A percentile compares a stretch with the other conserved stretches of the same genome.
Evolutionary conservation across 1,140 invertebrate genomes (phyloP).

Genomic region (Drosophila burlai): DNA sequence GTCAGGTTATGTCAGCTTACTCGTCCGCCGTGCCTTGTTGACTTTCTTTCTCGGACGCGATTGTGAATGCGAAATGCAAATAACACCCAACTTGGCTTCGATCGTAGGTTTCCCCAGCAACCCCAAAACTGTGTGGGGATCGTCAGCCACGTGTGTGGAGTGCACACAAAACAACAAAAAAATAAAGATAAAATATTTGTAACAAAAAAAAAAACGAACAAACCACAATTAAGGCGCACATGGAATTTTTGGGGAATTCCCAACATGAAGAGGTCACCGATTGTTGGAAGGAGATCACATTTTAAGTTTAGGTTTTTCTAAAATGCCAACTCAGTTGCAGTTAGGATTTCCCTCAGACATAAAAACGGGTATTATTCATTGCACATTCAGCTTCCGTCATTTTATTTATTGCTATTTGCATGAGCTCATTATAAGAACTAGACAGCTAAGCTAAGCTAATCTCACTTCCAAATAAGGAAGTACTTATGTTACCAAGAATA

Average conservation of each 20-base stretch:
- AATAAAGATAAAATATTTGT: not conserved
- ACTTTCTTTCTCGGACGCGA: conserved; percentile 69
- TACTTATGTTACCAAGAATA: not conserved
- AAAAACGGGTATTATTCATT: conserved; percentile 17
- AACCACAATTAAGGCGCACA: conserved; percentile 22
- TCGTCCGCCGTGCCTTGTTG: conserved; percentile 54
- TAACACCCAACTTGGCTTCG: conserved; percentile 37
- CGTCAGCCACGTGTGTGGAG: conserved; percentile 50
- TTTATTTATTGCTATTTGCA: conserved; percentile 26
- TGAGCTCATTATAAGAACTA: conserved; percentile 32
- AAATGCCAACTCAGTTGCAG: conserved; percentile 13
- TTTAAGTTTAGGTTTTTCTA: conserved; percentile 25
- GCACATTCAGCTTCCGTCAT: conserved; percentile 30
- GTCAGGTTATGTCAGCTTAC: conserved; percentile 68
- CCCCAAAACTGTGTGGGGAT: conserved; percentile 22
- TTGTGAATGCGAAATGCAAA: conserved; percentile 69
- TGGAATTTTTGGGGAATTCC: conserved; percentile 38
- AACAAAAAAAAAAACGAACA: conserved; percentile 21
- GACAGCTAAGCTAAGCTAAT: not conserved
- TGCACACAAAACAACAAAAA: not conserved
- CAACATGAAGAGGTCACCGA: conserved; percentile 29
- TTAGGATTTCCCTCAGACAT: conserved; percentile 29
- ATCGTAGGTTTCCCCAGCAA: conserved; percentile 17
- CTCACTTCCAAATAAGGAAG: not conserved
- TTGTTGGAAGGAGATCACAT: conserved; percentile 28